Percentiles rank a stretch among this genome's conserved stretches.
phyloP scores from a whole-genome alignment of 2,888 invertebrate genomes.

The Acleris sparsana region DNA sequence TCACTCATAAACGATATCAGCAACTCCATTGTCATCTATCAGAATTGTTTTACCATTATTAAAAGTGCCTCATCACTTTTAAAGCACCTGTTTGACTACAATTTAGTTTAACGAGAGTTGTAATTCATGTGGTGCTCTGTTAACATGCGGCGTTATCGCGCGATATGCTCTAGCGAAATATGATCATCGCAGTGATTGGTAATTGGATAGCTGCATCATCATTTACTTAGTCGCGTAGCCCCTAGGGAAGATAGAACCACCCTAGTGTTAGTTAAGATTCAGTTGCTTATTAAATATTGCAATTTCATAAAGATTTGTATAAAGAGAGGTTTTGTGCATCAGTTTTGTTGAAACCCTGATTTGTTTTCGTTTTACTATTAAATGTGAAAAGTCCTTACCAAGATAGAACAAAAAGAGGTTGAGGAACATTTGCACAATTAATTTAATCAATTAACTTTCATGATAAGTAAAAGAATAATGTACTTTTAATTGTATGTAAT shows the following conservation, averaged over 20 bases:
- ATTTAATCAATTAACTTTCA: too few relatives aligned
- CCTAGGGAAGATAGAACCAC: background rate
- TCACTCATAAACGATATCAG: constrained; percentile 28
- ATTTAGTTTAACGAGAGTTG: too few relatives aligned
- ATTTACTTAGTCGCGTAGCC: background rate
- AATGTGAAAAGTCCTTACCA: too few relatives aligned
- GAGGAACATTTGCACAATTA: too few relatives aligned
- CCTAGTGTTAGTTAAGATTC: background rate
- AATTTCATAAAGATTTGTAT: background rate
- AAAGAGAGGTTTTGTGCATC: background rate
- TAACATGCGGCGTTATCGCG: background rate
- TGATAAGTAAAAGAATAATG: too few relatives aligned
- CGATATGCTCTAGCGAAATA: constrained; percentile 1
- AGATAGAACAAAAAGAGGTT: too few relatives aligned
- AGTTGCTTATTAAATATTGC: background rate
- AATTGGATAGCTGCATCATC: constrained; percentile 7
- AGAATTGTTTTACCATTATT: constrained; percentile 8
- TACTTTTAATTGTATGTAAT: too few relatives aligned
- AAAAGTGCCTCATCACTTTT: background rate
- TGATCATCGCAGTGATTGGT: constrained; percentile 20
- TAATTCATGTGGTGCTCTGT: background rate
- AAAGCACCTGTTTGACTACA: too few relatives aligned
- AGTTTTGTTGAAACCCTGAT: background rate
- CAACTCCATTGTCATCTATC: constrained; percentile 14
- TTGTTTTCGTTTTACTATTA: background rate